Base-by-base conservation (phyloP, 2,888 invertebrate genomes). In the Limnephilus marmoratus region DNA sequence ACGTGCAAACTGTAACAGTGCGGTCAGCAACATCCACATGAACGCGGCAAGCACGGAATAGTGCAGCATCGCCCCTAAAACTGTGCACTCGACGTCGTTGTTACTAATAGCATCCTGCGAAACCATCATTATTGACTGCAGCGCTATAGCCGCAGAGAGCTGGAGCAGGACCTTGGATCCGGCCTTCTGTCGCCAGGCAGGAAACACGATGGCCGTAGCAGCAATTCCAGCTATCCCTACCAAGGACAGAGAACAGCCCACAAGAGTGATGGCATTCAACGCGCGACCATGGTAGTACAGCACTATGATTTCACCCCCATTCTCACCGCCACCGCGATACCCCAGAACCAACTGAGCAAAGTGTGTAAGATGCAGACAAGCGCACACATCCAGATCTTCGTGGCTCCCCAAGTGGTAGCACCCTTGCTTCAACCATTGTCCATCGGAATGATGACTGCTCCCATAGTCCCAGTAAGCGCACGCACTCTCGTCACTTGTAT, bases 21-120 rank as follows among this genome's bases (percentile, higher is more conserved):
- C 97, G 91, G 97, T 97, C 91, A 97, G 97, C 37, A 97, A 95
- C 97, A 97, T 97, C 98, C 97, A 98, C 94, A 96, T 96, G 94
- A 98, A 98, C 93, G 97, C 96, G 2, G 97, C 96, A 86, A 97
- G 95, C 80, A 97, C 96, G 34, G 97, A 97, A 94, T 97, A 97
- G 94, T 97, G 97, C 81, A 97, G 94, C 9, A 96, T 94, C 12
- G 97, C 96, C 5, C 97, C 97, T 24, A 97, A 95, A n/a, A 95
- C 94, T 83, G 97, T 96, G 94, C 97, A 97, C 81, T 95, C 92
- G 37, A 93, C 94, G 83, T 95, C 94, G 81, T 94, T 94, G 45
- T 95, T 94, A 49, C 93, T 91, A 90, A 94, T 94, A 31, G 93
- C 92, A 81, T 94, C 95, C 83, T 95, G 93, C n/a, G 94, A 92